Evolutionary conservation across 1,140 invertebrate species (phyloP), one percentile per base, ranked within the genome.

Genomic region (Conus ventricosus): DNA sequence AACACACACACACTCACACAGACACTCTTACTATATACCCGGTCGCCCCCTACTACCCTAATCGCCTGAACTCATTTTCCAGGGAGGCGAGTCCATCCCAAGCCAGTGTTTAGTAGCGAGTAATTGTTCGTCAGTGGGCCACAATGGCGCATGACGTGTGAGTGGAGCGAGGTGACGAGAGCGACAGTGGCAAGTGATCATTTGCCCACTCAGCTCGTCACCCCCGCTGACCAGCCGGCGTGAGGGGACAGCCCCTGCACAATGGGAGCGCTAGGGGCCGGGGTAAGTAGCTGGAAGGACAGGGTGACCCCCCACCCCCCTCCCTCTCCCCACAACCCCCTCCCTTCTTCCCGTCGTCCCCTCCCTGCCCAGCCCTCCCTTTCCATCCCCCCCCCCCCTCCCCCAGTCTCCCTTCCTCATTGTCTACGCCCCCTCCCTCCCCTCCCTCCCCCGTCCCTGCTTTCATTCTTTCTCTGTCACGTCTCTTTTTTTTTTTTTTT

Each of bases 181-280:
- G 80, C 10, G 27, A 54, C 17, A 4, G 51, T 84, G 82, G 82
- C 82, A 84, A 84, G 82, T 84, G 82, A 55, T 84, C 82, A 84
- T 84, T 84, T 84, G 20, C 25, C 82, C 55, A 54, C 82, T 84
- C 57, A 15, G n/a, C 78, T 80, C 78, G 51, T 84, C 55, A 17
- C 57, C 82, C 82, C 82, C 25, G 23, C 57, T 60, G 55, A n/a
- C 82, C 23, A n/a, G 25, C 23, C 51, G 51, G 55, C 57, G 82
- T 27, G 82, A 84, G 57, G n/a, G 82, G 82, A 25, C 55, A 63
- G 55, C 20, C 54, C 4, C 82, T n/a, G 55, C 23, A 84, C 82
- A 84, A 84, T 63, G 57, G 82, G n/a, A 51, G 54, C 39, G 23
- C 80, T 6, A 81, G 7, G 76, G 25, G 1, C 80, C 0, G 67